Percentiles rank a stretch among this genome's conserved stretches.
Conservation (phyloP, 2,797 vertebrate species). For the Chloroceryle inda region DNA sequence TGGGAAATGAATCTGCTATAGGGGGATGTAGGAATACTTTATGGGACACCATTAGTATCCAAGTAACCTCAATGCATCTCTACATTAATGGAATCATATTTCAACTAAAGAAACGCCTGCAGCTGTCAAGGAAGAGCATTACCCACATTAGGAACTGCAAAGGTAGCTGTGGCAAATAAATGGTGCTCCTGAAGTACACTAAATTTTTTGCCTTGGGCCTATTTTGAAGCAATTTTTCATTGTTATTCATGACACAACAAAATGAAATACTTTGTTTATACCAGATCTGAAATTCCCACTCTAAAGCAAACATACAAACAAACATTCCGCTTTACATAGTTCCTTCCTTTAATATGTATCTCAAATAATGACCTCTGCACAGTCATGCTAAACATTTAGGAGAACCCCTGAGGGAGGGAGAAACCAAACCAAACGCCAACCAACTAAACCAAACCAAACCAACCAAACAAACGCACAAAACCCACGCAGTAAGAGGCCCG, state of each 20-base stretch:
- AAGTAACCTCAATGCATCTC: not conserved
- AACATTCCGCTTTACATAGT: not conserved
- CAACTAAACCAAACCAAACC: too few relatives aligned
- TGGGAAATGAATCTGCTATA: not conserved
- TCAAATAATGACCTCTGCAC: not conserved
- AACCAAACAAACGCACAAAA: too few relatives aligned
- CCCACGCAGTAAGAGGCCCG: not conserved
- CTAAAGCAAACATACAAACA: not conserved
- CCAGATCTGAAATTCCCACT: not conserved
- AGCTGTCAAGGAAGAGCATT: not conserved
- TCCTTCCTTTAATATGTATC: not conserved
- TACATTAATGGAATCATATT: not conserved
- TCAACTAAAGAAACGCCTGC: not conserved
- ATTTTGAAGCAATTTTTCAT: not conserved
- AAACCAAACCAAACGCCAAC: too few relatives aligned
- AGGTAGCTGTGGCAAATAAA: not conserved
- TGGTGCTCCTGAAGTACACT: accelerated
- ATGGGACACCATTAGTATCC: not conserved
- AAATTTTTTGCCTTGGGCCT: not conserved
- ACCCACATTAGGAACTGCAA: not conserved
- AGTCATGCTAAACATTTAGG: not conserved
- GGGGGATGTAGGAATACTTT: not conserved
- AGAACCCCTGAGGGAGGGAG: not conserved
- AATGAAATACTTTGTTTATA: not conserved
- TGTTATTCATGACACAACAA: not conserved